Base-by-base conservation (phyloP, 2,797 vertebrate species). In the Arremon brunneinucha region DNA sequence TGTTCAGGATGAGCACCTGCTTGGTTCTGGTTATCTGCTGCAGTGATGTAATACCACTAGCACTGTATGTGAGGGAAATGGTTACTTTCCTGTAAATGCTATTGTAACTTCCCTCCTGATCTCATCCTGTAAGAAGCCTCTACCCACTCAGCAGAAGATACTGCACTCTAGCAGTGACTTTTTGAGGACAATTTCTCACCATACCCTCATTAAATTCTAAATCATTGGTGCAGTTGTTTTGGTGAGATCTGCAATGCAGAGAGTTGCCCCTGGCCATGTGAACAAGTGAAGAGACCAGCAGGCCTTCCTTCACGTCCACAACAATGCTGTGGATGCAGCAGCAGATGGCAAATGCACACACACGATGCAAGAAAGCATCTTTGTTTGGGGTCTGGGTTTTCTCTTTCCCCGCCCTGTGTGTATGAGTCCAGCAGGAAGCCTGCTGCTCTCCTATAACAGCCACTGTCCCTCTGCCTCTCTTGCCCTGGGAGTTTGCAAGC, bases 401-500 rank as follows among this genome's bases (percentile, higher is more conserved):
- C 96, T 43, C n/a, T 37, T 71, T 81, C 39, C n/a, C 7, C 0
- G 1, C 82, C 82, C 46, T 52, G 35, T 1, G 1, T 71, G 35
- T 86, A 43, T 79, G 95, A 96, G 97, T 97, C 94, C 96, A 91
- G 76, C 91, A 97, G 97, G 97, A 98, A 97, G 90, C 95, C 94
- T 90, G 94, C 79, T 46, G 87, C 87, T 95, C 97, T 95, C 98
- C 97, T 98, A 98, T 98, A 98, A 98, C 98, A 39, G 92, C 94
- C 92, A 59, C 91, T 97, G 90, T 96, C 95, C 79, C 81, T 92
- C 93, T 93, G 90, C 96, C 75, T 93, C 12, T 20, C 60, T 81
- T 49, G 75, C 68, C 88, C 28, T 23, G 87, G 95, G 94, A 95
- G 92, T 85, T 91, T 87, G 81, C 81, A 86, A 82, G 94, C 87